Percentiles rank a stretch among this genome's conserved stretches.
Conservation (phyloP, 1,140 invertebrate genomes). For the Tetramorium parvispinum region DNA sequence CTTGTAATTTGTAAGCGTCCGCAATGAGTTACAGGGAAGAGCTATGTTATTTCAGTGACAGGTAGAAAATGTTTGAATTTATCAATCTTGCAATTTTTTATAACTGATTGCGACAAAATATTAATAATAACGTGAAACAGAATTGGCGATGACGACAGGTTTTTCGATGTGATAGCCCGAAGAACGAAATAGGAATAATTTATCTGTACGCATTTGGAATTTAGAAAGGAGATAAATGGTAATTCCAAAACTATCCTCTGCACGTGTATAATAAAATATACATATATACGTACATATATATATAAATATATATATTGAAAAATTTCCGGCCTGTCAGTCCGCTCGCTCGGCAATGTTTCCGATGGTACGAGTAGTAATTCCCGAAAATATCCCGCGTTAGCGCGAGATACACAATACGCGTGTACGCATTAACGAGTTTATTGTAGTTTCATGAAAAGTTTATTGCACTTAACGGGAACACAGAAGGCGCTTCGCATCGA, state of each 20-base stretch:
- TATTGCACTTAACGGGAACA: slow-evolving; percentile 40
- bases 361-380: slow-evolving; percentile 10
- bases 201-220: slow-evolving; percentile 33
- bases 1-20: slow-evolving; percentile 1
- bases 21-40: background rate
- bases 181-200: slow-evolving; percentile 7
- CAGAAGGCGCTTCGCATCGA: slow-evolving; percentile 19
- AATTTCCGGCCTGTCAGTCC: slow-evolving; percentile 37
- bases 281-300: background rate
- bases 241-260: background rate
- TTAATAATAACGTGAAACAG: slow-evolving; percentile 32
- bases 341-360: slow-evolving; percentile 12
- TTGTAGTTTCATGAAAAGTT: slow-evolving; percentile 42
- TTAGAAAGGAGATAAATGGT: background rate
- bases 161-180: slow-evolving; percentile 14
- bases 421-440: slow-evolving; percentile 47
- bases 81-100: background rate
- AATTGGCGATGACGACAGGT: background rate
- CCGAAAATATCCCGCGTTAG: slow-evolving; percentile 10
- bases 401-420: slow-evolving; percentile 18
- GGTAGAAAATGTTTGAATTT: background rate
- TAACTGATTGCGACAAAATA: slow-evolving; percentile 26
- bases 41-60: background rate
- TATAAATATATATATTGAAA: slow-evolving; percentile 21
- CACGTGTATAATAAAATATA: slow-evolving; percentile 24